Conservation (phyloP, 1,140 invertebrate genomes). For the Heliconius hermathena region DNA sequence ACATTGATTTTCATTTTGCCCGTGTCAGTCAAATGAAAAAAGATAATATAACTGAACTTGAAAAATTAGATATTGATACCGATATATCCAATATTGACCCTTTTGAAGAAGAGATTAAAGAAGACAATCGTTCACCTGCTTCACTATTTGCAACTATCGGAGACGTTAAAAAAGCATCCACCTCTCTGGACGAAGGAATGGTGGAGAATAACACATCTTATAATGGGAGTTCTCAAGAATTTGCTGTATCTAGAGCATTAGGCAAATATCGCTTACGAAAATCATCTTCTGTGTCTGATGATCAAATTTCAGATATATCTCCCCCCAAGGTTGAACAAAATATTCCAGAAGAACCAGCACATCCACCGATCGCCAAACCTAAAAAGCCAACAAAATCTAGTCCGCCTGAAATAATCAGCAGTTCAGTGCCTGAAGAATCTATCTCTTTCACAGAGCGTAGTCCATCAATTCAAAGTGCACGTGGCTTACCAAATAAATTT, state of each 20-base stretch:
- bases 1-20: conserved; percentile 79
- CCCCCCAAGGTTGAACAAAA: conserved; percentile 78
- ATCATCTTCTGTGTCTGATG: conserved; percentile 86
- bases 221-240: conserved; percentile 85
- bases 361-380: conserved; percentile 55
- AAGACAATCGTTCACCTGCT: conserved; percentile 83
- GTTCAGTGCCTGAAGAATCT: conserved; percentile 70
- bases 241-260: conserved; percentile 90
- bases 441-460: conserved; percentile 83
- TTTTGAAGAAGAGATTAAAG: conserved; percentile 84
- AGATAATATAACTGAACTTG: conserved; percentile 75
- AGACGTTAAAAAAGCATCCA: conserved; percentile 85
- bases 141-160: conserved; percentile 88
- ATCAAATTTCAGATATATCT: conserved; percentile 81
- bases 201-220: conserved; percentile 83
- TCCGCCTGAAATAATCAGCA: conserved; percentile 74
- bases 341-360: conserved; percentile 61
- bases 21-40: conserved; percentile 77
- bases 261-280: conserved; percentile 91
- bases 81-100: conserved; percentile 83
- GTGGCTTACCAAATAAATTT: conserved; percentile 83
- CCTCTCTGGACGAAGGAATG: conserved; percentile 81
- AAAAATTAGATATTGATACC: conserved; percentile 80
- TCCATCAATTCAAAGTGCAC: conserved; percentile 84
- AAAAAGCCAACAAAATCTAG: conserved; percentile 65